Evolutionary conservation across 2,888 invertebrate species (phyloP), one percentile per base, ranked within the genome.

Genomic region (Rhabditoides inermis): DNA sequence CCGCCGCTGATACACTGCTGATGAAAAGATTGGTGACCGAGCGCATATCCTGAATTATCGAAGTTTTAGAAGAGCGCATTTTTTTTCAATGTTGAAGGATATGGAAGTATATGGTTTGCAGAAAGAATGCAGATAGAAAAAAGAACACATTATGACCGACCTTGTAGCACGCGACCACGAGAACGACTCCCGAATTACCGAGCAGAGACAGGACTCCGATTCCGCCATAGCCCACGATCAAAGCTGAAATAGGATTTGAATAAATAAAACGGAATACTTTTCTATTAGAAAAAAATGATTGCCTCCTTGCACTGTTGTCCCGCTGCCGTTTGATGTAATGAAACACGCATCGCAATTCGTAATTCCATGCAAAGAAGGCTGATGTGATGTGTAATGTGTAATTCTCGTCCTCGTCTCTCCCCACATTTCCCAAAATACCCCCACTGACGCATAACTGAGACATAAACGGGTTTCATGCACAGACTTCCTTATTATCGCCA

Each of bases 11-110:
- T 15, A 69, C 61, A 36, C 60, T 61, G 41, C 58, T 58, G 26
- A 69, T 69, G 53, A 68, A 66, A 28, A 68, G 56, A 39, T 67
- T 67, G 5, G 69, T 69, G 42, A 67, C 69, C 1, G 64, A 63
- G 54, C 63, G 60, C 58, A 67, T 63, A 28, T 66, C 63, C 42
- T n/a, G n/a, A n/a, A n/a, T n/a, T n/a, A n/a, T n/a, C n/a, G n/a
- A n/a, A n/a, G n/a, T n/a, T n/a, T n/a, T n/a, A n/a, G n/a, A n/a
- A n/a, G n/a, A n/a, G n/a, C n/a, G n/a, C n/a, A n/a, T n/a, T n/a
- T n/a, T n/a, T n/a, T n/a, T n/a, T n/a, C n/a, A n/a, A n/a, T n/a
- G n/a, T n/a, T n/a, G n/a, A n/a, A n/a, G n/a, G n/a, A n/a, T n/a
- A n/a, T n/a, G n/a, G n/a, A n/a, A n/a, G n/a, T n/a, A n/a, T n/a